Base-by-base conservation (phyloP, 2,888 invertebrate genomes). In the Catocala nupta region DNA sequence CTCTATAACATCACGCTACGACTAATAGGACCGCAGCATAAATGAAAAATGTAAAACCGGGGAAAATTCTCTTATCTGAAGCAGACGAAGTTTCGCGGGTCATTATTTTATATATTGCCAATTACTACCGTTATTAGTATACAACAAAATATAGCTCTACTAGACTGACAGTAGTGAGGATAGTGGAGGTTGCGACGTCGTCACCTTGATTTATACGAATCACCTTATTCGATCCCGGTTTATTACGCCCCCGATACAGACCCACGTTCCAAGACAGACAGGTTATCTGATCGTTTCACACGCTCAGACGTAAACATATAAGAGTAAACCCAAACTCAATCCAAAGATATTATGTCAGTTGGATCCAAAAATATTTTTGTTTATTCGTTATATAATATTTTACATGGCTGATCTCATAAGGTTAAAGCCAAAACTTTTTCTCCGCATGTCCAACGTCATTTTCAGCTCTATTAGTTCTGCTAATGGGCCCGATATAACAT, bases 191-290 rank as follows among this genome's bases (percentile, higher is more conserved):
- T 74, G 70, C 76, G 59, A 64, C 69, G 70, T 75, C 68, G 79
- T 70, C 83, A 79, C 72, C 74, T 77, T 82, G 82, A 86, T 86
- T 85, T 85, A 86, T 83, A 75, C 76, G 77, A 76, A 70, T 66
- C 68, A 62, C 74, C 81, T 78, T 80, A 80, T 82, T 81, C 81
- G 77, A 83, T 83, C 74, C 75, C 62, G 67, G 61, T 76, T 78
- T 79, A 79, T 80, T 80, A 77, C 81, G 70, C 68, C 65, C 63
- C 54, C 70, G 75, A 70, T 70, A 78, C 77, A 75, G 70, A 65
- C 63, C 73, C 71, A 44, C n/a, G 44, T n/a, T 5, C 10, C 11
- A 5, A 44, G 11, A 44, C 7, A 25, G 5, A 9, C 44, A 44
- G 44, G 11, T 44, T 44, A 44, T 44, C 44, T 44, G 44, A n/a